These are phyloP conservation scores for Xylocopa sonorina DNA, from an alignment of 1,140 invertebrate genomes.

Conservation along the genomic window DNA sequence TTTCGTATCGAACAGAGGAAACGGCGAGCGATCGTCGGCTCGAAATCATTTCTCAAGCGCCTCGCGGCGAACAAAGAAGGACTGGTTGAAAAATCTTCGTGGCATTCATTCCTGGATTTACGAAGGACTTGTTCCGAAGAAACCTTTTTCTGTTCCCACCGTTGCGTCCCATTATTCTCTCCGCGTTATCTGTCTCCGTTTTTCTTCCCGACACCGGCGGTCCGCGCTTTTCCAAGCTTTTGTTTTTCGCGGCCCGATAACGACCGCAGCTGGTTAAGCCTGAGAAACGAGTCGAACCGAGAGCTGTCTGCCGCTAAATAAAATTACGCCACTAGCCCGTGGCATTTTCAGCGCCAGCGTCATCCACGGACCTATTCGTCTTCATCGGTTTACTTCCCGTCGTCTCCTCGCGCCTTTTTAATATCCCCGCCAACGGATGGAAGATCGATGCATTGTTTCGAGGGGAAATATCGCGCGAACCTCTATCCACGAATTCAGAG, in stretches of 20 bases:
- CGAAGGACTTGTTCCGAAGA: conserved; percentile 16
- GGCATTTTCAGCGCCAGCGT: conserved; percentile 32
- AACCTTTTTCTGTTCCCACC: conserved; percentile 30
- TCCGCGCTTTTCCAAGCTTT: conserved; percentile 48
- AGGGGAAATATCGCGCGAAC: not conserved
- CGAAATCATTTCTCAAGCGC: conserved; percentile 20
- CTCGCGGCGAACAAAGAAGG: conserved; percentile 14
- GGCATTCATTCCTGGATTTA: not conserved
- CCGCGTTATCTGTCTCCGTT: conserved; percentile 41
- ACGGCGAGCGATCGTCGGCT: not conserved
- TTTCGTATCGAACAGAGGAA: not conserved
- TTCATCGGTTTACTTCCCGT: conserved; percentile 21
- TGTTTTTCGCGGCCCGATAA: conserved; percentile 61
- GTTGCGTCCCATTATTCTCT: conserved; percentile 21
- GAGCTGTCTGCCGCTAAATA: conserved; percentile 38
- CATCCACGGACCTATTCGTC: not conserved
- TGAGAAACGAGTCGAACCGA: conserved; percentile 45
- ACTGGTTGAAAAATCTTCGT: conserved; percentile 16
- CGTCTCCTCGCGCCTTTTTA: not conserved
- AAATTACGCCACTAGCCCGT: conserved; percentile 52
- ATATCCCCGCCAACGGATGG: not conserved
- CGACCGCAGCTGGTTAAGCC: conserved; percentile 49
- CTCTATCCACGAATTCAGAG: not conserved
- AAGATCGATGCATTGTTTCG: conserved; percentile 13
- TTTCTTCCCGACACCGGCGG: conserved; percentile 34